Base-by-base conservation (phyloP, 2,113 vertebrate species). In the Harpagus bidentatus region DNA sequence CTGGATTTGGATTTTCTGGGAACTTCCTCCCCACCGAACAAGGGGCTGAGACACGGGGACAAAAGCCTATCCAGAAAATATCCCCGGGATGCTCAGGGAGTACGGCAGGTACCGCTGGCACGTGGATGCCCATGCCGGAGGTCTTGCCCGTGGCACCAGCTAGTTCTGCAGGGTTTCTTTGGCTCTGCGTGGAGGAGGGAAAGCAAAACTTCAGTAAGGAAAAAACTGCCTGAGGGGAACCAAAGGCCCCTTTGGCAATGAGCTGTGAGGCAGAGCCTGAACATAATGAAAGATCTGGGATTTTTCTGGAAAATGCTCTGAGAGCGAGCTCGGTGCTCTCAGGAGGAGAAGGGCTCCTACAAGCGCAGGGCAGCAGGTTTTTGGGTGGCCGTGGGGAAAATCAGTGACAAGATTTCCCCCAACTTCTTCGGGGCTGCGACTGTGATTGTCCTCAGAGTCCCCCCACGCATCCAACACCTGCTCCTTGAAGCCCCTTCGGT, bases 351-450 rank as follows among this genome's bases (percentile, higher is more conserved):
- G 9, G 22, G 36, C 11, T 61, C 25, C 14, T 22, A 9, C 0
- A 2, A 31, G 40, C 1, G 1, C 0, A 0, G 69, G n/a, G 65
- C 3, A 0, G 16, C 4, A 7, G 20, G 22, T 2, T 45, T 55
- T 47, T 26, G 21, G 29, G 53, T 32, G 43, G 25, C 23, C 15
- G 2, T 3, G 3, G 65, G 53, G 53, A 36, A 82, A 65, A 77
- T 10, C 47, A 34, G 25, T 0, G 0, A 16, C n/a, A 43, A 65
- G 16, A 47, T 9, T 66, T 56, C 38, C 61, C 47, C 4, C 6
- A 7, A 4, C 4, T 29, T 82, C n/a, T 28, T 63, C 2, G 1
- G 16, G 63, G 13, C 36, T 32, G 48, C 43, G 23, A 4, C 8
- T 20, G 25, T 9, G 56, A 16, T 38, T 19, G 23, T 11, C 38